Conservation (phyloP, 92 coral and sea anemone genomes). For the Parazoanthus darwini region DNA sequence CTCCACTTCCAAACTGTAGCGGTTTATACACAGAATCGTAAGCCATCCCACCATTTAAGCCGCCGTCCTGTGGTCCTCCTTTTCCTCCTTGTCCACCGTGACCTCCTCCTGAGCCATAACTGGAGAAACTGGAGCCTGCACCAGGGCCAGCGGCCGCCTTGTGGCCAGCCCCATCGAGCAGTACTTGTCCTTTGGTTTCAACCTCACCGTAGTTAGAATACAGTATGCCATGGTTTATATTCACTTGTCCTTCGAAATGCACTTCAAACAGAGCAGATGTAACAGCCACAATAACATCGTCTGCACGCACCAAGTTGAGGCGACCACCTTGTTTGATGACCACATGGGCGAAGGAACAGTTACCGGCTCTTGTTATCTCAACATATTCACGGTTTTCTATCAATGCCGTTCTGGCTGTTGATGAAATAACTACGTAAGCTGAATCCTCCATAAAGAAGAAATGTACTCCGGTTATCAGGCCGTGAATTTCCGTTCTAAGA, state of each 20-base stretch:
- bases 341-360: conserved; percentile 60
- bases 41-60: conserved; percentile 48
- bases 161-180: conserved; percentile 62
- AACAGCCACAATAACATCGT: conserved; percentile 57
- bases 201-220: conserved; percentile 60
- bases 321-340: conserved; percentile 65
- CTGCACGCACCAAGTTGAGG: conserved; percentile 54
- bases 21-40: conserved; percentile 73
- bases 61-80: conserved; percentile 25
- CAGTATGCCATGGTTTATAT: conserved; percentile 61
- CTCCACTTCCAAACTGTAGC: conserved; percentile 64
- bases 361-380: conserved; percentile 64
- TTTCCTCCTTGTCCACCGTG: conserved; percentile 71
- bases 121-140: conserved; percentile 39
- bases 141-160: conserved; percentile 54
- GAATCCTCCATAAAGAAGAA: conserved; percentile 60
- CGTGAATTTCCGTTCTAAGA: conserved; percentile 58
- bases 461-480: conserved; percentile 66
- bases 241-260: conserved; percentile 60
- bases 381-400: conserved; percentile 71
- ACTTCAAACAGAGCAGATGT: conserved; percentile 68
- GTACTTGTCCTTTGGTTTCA: conserved; percentile 57
- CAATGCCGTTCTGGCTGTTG: conserved; percentile 68
- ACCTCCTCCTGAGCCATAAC: conserved; percentile 70
- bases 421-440: conserved; percentile 52